Conservation (phyloP, 2,888 invertebrate species). For the Seira ritae region DNA sequence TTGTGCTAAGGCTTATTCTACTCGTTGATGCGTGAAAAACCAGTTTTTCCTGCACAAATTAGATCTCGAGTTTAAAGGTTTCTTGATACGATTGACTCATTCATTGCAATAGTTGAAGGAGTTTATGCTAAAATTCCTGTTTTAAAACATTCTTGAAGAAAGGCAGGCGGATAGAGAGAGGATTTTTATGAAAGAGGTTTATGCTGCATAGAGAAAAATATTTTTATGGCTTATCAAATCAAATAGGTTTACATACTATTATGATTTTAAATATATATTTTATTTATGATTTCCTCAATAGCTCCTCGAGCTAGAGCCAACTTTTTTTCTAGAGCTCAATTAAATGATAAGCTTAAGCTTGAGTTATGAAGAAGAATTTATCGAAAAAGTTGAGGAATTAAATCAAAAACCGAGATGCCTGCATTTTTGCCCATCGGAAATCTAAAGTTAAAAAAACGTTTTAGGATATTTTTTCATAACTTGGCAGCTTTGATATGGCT, state of each 20-base stretch:
- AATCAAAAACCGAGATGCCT: no score
- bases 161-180: background rate
- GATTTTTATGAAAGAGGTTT: background rate
- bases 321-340: background rate
- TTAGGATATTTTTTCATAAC: no score
- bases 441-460: no score
- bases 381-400: no score
- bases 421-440: no score
- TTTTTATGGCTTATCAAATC: background rate
- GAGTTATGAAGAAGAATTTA: no score
- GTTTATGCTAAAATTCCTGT: slow-evolving; percentile 61
- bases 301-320: background rate
- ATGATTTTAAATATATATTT: background rate
- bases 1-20: slow-evolving; percentile 40
- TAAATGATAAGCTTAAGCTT: no score
- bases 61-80: slow-evolving; percentile 53
- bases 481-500: no score
- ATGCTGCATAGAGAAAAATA: background rate
- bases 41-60: slow-evolving; percentile 65
- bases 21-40: slow-evolving; percentile 60
- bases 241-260: background rate
- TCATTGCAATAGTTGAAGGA: slow-evolving; percentile 45
- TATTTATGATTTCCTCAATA: background rate
- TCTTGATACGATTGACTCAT: slow-evolving; percentile 19
- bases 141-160: slow-evolving; percentile 25